phyloP scores from a whole-genome alignment of 2,888 invertebrate species.

The Zootermopsis nevadensis region DNA sequence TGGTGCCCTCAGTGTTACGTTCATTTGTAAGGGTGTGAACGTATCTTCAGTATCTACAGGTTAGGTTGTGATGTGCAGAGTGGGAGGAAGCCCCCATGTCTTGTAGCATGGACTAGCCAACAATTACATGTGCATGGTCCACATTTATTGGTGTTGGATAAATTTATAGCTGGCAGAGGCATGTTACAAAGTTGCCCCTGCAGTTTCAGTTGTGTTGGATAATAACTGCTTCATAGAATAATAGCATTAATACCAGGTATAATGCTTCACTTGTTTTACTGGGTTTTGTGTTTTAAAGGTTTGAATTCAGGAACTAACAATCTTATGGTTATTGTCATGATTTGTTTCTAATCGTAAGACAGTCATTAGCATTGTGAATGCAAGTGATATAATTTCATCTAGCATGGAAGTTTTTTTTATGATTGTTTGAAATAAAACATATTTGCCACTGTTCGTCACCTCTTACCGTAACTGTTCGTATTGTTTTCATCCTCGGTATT shows the following conservation, averaged over 20 bases:
- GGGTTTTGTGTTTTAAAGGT: not conserved
- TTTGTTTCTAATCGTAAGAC: not conserved
- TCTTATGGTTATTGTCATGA: not conserved
- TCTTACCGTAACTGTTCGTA: not conserved
- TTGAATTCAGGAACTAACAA: not conserved
- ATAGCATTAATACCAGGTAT: not conserved
- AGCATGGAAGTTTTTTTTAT: not conserved
- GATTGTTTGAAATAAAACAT: too few species aligned
- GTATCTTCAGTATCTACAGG: not conserved
- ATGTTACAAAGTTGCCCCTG: not conserved
- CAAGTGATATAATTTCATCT: not conserved
- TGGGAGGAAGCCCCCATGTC: constrained; percentile 10
- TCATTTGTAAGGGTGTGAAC: not conserved
- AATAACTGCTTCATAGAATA: not conserved
- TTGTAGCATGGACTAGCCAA: constrained; percentile 32
- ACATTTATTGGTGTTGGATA: constrained; percentile 22
- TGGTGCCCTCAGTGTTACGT: too few species aligned
- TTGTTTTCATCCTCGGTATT: not conserved
- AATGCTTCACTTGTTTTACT: not conserved
- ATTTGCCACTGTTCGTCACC: not conserved
- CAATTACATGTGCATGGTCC: constrained; percentile 13
- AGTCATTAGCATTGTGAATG: not conserved
- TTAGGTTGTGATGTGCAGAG: constrained; percentile 21
- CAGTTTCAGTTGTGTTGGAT: too few species aligned
- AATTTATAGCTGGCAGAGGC: not conserved